phyloP scores from a whole-genome alignment of 2,797 vertebrate genomes.

The Australoheros facetus region DNA sequence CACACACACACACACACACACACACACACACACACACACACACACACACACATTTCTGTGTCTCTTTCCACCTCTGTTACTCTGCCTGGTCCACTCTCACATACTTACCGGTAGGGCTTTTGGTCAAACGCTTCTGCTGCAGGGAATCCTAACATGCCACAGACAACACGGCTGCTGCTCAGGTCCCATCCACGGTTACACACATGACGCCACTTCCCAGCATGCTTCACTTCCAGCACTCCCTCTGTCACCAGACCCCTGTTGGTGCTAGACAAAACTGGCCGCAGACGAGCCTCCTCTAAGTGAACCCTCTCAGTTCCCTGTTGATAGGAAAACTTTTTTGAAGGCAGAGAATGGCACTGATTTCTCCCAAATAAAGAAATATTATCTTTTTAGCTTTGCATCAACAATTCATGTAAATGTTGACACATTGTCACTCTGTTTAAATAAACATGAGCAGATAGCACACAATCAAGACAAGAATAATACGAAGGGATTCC shows the following conservation, averaged over 20 bases:
- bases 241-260: slow-evolving; percentile 87
- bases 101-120: slow-evolving; percentile 88
- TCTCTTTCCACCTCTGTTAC: not conserved
- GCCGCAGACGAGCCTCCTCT: slow-evolving; percentile 88
- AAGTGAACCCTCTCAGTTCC: slow-evolving; percentile 66
- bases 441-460: slow-evolving; percentile 26
- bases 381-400: not conserved
- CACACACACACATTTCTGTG: not conserved
- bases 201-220: slow-evolving; percentile 93
- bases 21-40: fast-evolving
- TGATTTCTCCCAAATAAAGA: slow-evolving; percentile 1
- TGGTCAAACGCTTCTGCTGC: slow-evolving; percentile 78
- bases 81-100: not conserved
- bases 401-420: not conserved
- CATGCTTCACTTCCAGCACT: slow-evolving; percentile 91
- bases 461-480: slow-evolving; percentile 21
- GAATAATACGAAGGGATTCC: slow-evolving; percentile 28
- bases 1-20: not conserved
- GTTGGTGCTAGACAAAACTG: slow-evolving; percentile 83
- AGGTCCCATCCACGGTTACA: slow-evolving; percentile 87
- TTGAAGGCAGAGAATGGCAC: not conserved
- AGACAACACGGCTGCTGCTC: slow-evolving; percentile 89
- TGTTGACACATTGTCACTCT: slow-evolving; percentile 17
- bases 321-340: slow-evolving; percentile 54
- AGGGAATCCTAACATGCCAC: slow-evolving; percentile 96